Percentiles rank a stretch among this genome's conserved stretches.
Conservation (phyloP, 2,888 invertebrate species). For the Drosophila greeni region DNA sequence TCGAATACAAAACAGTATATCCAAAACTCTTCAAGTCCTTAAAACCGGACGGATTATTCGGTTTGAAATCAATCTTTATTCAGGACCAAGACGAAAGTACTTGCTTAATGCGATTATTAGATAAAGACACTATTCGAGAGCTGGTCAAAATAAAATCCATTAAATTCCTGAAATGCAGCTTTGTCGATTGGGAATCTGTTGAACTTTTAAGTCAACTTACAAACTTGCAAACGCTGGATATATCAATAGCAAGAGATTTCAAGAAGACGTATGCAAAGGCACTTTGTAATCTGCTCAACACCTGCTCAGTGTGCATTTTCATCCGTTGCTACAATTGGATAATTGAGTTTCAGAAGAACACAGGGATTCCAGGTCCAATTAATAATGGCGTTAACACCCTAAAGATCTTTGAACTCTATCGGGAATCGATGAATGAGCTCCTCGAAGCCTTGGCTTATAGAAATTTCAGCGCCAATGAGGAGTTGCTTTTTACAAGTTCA, state of each 20-base stretch:
- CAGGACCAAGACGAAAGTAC: neutral
- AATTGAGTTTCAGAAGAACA: neutral
- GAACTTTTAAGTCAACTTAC: neutral
- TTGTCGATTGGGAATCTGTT: neutral
- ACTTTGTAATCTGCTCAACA: neutral
- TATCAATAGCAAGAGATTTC: neutral
- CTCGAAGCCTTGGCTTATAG: neutral
- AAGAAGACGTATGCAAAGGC: neutral
- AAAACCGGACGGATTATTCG: neutral
- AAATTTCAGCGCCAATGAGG: neutral
- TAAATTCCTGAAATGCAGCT: neutral
- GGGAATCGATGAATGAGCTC: neutral
- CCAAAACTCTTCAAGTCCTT: neutral
- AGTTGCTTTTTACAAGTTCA: neutral
- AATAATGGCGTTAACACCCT: neutral
- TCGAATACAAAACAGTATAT: neutral
- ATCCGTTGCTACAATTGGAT: neutral
- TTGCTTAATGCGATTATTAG: neutral
- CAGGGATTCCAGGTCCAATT: too few species aligned
- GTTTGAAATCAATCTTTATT: neutral
- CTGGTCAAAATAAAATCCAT: neutral
- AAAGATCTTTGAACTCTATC: too few species aligned
- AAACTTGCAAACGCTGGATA: neutral
- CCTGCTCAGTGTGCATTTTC: neutral
- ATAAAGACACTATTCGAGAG: neutral